Conservation (phyloP, 2,113 vertebrate species). For the Notarius quadriscutis region DNA sequence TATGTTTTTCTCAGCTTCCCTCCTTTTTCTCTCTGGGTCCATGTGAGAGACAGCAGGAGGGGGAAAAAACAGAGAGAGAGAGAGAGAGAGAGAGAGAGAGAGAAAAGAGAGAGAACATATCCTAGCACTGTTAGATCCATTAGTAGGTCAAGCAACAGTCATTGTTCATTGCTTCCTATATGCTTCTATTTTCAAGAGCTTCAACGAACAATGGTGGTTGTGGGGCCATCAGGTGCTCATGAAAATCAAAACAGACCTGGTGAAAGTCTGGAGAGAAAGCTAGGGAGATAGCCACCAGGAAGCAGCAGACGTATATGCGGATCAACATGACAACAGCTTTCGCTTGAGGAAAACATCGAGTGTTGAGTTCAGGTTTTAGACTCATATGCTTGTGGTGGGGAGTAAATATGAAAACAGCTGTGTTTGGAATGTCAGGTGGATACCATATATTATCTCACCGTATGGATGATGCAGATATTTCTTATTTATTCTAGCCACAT, state of each 20-base stretch:
- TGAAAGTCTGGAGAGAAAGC: constrained; percentile 43
- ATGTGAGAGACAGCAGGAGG: constrained; percentile 52
- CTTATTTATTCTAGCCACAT: background rate
- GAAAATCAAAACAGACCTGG: constrained; percentile 58
- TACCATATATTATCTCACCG: constrained; percentile 55
- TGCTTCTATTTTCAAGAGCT: constrained; percentile 70
- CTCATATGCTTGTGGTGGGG: background rate
- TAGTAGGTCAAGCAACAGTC: constrained; percentile 76
- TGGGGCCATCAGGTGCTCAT: constrained; percentile 59
- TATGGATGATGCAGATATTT: constrained; percentile 5
- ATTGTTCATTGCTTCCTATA: constrained; percentile 78
- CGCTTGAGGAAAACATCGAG: constrained; percentile 9
- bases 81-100: constrained; percentile 9
- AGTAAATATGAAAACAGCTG: constrained; percentile 58
- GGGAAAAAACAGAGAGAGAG: background rate
- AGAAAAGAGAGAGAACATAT: constrained; percentile 10
- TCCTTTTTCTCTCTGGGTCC: constrained; percentile 22
- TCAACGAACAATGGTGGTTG: constrained; percentile 63
- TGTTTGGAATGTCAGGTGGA: constrained; percentile 55
- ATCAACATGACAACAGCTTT: background rate
- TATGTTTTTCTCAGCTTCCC: constrained; percentile 47
- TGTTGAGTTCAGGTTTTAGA: constrained; percentile 2
- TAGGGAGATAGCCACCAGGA: background rate
- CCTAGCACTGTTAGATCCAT: constrained; percentile 70
- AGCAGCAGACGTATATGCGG: background rate